Conservation (phyloP, 2,797 vertebrate species). For the Lagocephalus sceleratus region DNA sequence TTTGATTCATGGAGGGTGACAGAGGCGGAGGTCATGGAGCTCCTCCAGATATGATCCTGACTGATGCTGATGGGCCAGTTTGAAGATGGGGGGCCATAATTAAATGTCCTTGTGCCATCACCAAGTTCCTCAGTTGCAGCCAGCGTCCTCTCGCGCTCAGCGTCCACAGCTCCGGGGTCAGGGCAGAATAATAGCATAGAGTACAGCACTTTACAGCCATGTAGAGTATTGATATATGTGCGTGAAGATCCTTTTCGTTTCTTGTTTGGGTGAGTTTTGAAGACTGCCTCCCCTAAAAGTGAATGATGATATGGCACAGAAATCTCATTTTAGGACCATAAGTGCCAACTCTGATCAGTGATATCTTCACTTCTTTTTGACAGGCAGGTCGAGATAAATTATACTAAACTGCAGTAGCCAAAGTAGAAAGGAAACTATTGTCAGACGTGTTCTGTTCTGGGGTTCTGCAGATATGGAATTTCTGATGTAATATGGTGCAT, state of each 20-base stretch:
- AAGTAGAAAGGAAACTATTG: slow-evolving; percentile 30
- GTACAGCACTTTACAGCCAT: too few species aligned
- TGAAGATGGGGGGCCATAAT: slow-evolving; percentile 56
- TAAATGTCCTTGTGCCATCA: slow-evolving; percentile 55
- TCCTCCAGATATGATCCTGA: slow-evolving; percentile 69
- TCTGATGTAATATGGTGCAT: slow-evolving; percentile 58
- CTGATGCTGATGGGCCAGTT: slow-evolving; percentile 62
- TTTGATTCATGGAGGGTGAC: slow-evolving; percentile 74
- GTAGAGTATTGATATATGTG: too few species aligned
- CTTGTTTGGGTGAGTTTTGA: too few species aligned
- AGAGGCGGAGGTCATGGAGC: slow-evolving; percentile 68
- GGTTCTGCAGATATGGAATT: slow-evolving; percentile 48
- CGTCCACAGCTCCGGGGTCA: slow-evolving; percentile 12
- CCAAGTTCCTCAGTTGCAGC: slow-evolving; percentile 32
- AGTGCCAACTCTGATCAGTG: slow-evolving; percentile 6
- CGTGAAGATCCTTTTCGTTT: too few species aligned
- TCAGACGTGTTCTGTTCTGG: slow-evolving; percentile 50
- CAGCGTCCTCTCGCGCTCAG: slow-evolving; percentile 1
- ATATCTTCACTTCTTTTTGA: slow-evolving; percentile 11
- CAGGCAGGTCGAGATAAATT: slow-evolving; percentile 24
- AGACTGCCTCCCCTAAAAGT: too few species aligned
- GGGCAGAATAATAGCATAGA: too few species aligned
- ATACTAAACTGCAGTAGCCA: slow-evolving; percentile 18
- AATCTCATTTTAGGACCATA: too few species aligned
- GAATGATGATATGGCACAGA: too few species aligned